These are phyloP conservation scores for Ictidomys tridecemlineatus DNA, from an alignment of 2,113 vertebrate species.

Conservation along the genomic window DNA sequence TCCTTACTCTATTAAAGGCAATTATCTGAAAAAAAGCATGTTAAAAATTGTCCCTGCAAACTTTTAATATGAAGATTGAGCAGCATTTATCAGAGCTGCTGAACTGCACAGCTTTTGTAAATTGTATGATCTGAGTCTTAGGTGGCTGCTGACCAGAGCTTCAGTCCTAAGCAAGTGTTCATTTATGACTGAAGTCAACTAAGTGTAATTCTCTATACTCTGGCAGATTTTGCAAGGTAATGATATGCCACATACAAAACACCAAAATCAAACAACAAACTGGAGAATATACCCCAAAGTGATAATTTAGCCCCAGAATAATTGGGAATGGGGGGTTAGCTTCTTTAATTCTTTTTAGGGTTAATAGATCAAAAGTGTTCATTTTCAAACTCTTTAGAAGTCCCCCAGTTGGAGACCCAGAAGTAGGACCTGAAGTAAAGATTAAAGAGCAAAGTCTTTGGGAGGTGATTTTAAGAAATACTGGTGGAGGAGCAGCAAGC, in stretches of 20 bases:
- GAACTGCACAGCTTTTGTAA: not conserved
- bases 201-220: not conserved
- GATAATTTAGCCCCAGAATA: not conserved
- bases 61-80: conserved; percentile 33
- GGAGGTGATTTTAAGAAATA: not conserved
- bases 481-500: not conserved
- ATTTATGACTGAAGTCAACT: not conserved
- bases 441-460: not conserved
- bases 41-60: not conserved
- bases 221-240: conserved; percentile 1
- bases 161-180: not conserved
- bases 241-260: not conserved
- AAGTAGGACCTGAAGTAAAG: not conserved
- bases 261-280: not conserved
- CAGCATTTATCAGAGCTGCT: not conserved
- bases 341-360: not conserved
- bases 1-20: not conserved
- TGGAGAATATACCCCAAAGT: not conserved
- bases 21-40: conserved; percentile 14
- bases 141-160: not conserved
- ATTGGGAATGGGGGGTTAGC: not conserved
- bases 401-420: not conserved
- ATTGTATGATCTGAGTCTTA: not conserved
- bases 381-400: not conserved
- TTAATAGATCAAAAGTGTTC: not conserved